A percentile compares a stretch with the other conserved stretches of the same genome.
phyloP scores from a whole-genome alignment of 2,888 invertebrate species.

The Protodeltote pygarga region DNA sequence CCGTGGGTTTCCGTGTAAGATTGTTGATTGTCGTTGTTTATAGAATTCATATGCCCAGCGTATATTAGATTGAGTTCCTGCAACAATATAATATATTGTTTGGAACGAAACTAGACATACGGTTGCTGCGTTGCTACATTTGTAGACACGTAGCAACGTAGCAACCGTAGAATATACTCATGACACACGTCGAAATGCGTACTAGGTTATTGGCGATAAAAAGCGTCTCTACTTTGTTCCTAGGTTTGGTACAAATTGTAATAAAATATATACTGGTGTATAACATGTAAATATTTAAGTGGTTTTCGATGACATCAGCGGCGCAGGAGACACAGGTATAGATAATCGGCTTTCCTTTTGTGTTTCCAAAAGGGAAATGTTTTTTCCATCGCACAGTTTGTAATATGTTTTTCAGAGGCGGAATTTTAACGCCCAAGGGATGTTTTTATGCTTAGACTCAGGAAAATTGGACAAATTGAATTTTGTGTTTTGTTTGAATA shows the following conservation, averaged over 20 bases:
- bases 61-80: neutral
- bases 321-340: slow-evolving; percentile 46
- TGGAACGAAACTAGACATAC: neutral
- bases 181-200: neutral
- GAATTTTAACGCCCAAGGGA: slow-evolving; percentile 60
- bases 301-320: slow-evolving; percentile 47
- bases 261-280: slow-evolving; percentile 27
- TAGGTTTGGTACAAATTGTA: slow-evolving; percentile 11
- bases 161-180: too few relatives aligned
- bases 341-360: slow-evolving; percentile 65
- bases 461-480: slow-evolving; percentile 66
- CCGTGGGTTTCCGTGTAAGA: too few relatives aligned
- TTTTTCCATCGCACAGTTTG: slow-evolving; percentile 59
- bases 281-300: slow-evolving; percentile 50
- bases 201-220: slow-evolving; percentile 6
- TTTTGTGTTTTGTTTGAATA: slow-evolving; percentile 64
- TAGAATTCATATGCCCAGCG: too few relatives aligned
- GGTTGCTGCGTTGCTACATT: neutral
- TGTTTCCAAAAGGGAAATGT: slow-evolving; percentile 50
- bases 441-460: slow-evolving; percentile 62
- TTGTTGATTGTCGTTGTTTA: too few relatives aligned
- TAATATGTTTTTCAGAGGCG: slow-evolving; percentile 61
- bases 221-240: slow-evolving; percentile 10
- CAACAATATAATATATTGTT: slow-evolving; percentile 3
- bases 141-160: slow-evolving; percentile 9